Conservation (phyloP, 1,140 invertebrate genomes). For the Lucilia sericata region DNA sequence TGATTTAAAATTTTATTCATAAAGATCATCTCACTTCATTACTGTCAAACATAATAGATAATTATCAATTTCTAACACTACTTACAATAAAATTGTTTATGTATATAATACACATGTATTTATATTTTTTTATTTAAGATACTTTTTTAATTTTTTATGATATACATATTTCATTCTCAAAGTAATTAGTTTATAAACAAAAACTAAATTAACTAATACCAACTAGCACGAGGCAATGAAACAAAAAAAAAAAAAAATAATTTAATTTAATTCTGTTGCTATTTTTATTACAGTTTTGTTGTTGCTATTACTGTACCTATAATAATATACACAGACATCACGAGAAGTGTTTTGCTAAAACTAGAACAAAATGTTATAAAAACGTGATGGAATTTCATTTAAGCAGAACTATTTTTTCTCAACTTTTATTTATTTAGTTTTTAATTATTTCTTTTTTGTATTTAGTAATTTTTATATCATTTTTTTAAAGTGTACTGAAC, state of each 20-base stretch:
- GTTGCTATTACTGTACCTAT: not conserved
- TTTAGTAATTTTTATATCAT: too few species aligned
- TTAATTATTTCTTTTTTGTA: not conserved
- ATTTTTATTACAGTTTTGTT: not conserved
- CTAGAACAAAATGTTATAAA: conserved; percentile 21
- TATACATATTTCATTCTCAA: not conserved
- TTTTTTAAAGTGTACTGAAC: not conserved
- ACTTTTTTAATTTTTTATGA: not conserved
- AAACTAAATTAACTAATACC: not conserved
- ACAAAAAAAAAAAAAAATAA: conserved; percentile 1
- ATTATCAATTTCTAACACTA: too few species aligned
- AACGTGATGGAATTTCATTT: conserved; percentile 29
- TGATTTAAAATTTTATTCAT: too few species aligned
- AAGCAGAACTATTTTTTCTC: not conserved
- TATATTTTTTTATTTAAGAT: not conserved
- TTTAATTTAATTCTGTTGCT: not conserved
- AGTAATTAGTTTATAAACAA: not conserved
- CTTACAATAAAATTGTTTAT: too few species aligned
- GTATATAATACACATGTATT: not conserved
- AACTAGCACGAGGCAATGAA: not conserved
- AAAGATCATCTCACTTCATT: too few species aligned
- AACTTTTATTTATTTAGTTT: not conserved
- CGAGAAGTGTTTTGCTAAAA: conserved; percentile 1
- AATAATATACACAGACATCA: conserved; percentile 6
- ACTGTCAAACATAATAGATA: too few species aligned